Conservation (phyloP, 2,113 vertebrate species). For the Opisthocomus hoazin region DNA sequence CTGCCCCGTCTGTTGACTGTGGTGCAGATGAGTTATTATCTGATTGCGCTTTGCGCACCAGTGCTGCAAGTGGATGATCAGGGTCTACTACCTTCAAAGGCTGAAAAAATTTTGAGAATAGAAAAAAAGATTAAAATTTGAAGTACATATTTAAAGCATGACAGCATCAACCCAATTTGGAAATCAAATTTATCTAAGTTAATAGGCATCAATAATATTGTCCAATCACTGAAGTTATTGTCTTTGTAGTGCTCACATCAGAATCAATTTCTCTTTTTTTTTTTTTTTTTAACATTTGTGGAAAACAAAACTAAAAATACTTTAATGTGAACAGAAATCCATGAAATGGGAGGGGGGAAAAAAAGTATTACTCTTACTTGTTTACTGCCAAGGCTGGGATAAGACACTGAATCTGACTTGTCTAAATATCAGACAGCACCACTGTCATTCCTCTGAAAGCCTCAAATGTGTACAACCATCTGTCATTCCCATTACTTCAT, state of each 20-base stretch:
- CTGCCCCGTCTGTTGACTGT: constrained; percentile 63
- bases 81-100: constrained; percentile 95
- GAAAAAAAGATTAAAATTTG: background rate
- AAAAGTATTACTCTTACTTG: background rate
- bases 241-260: background rate
- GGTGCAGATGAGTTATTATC: constrained; percentile 77
- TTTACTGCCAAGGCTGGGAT: background rate
- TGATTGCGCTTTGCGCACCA: constrained; percentile 86
- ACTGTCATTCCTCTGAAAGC: background rate
- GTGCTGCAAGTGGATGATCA: constrained; percentile 90
- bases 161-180: background rate
- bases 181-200: background rate
- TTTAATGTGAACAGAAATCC: background rate
- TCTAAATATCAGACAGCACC: background rate
- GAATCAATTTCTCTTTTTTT: background rate
- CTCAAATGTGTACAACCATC: background rate
- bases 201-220: background rate
- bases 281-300: background rate
- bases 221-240: background rate
- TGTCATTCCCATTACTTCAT: background rate
- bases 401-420: background rate
- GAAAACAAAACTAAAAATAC: background rate
- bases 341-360: background rate
- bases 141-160: background rate
- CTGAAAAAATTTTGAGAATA: constrained; percentile 62